These are phyloP conservation scores for Bedellia somnulentella DNA, from an alignment of 2,888 invertebrate species.

Conservation along the genomic window DNA sequence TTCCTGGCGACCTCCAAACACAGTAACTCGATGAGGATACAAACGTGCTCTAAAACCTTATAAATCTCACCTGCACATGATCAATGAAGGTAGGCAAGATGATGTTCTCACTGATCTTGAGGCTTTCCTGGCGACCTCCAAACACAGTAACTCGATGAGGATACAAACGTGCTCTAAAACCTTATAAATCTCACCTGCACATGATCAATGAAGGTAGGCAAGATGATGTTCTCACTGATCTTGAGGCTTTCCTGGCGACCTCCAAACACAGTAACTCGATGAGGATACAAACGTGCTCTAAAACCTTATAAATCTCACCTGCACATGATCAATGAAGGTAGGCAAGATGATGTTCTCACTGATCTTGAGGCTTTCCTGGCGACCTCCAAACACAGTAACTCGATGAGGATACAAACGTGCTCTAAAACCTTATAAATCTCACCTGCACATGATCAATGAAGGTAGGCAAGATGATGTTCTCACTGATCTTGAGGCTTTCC, in stretches of 20 bases:
- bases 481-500: slow-evolving; percentile 83
- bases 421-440: too few relatives aligned
- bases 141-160: slow-evolving; percentile 84
- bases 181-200: slow-evolving; percentile 75
- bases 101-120: slow-evolving; percentile 84
- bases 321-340: slow-evolving; percentile 80
- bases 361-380: slow-evolving; percentile 85
- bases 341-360: slow-evolving; percentile 85
- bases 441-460: slow-evolving; percentile 82
- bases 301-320: too few relatives aligned
- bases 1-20: slow-evolving; percentile 85
- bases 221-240: slow-evolving; percentile 81
- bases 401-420: too few relatives aligned
- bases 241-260: slow-evolving; percentile 85
- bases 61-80: slow-evolving; percentile 73
- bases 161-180: too few relatives aligned
- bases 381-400: slow-evolving; percentile 81
- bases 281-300: too few relatives aligned
- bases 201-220: slow-evolving; percentile 82
- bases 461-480: slow-evolving; percentile 84
- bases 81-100: slow-evolving; percentile 84
- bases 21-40: slow-evolving; percentile 84
- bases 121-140: slow-evolving; percentile 84
- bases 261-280: slow-evolving; percentile 85
- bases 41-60: too few relatives aligned